phyloP scores from a whole-genome alignment of 2,113 vertebrate genomes.

The Chaetodon auriga region DNA sequence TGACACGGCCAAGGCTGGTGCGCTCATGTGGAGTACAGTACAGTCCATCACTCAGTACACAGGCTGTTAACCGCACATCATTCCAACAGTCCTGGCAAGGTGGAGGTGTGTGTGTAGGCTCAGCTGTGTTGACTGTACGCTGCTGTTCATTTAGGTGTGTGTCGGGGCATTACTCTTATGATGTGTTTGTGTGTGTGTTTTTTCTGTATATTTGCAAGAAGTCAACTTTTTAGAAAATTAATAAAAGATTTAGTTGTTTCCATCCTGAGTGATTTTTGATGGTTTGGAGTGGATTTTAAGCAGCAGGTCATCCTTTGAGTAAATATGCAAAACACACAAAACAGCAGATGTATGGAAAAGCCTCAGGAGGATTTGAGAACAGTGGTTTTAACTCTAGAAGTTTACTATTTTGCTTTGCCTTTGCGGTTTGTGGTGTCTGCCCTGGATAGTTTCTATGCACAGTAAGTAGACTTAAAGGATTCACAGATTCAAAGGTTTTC shows the following conservation, averaged over 20 bases:
- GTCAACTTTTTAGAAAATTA: background rate
- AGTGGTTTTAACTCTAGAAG: no score
- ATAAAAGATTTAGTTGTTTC: background rate
- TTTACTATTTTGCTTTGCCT: background rate
- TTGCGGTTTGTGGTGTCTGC: background rate
- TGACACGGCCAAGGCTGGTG: slow-evolving; percentile 23
- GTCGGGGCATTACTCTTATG: background rate
- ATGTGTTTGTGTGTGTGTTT: background rate
- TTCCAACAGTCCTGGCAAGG: slow-evolving; percentile 4
- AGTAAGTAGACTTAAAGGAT: background rate
- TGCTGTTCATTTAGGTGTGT: background rate
- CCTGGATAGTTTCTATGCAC: background rate
- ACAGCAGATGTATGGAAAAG: background rate
- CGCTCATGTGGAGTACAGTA: slow-evolving; percentile 16
- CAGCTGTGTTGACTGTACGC: background rate
- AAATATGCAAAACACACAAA: background rate
- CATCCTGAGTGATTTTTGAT: background rate
- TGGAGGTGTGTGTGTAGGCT: slow-evolving; percentile 18
- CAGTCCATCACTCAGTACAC: slow-evolving; percentile 20
- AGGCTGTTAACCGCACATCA: slow-evolving; percentile 23
- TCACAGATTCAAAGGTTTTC: background rate
- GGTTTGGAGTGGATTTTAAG: background rate
- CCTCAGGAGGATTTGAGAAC: background rate
- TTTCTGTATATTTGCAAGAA: background rate
- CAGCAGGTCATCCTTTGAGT: background rate